Evolutionary conservation across 2,888 invertebrate species (phyloP).

Genomic region (Ypsolopha sequella): DNA sequence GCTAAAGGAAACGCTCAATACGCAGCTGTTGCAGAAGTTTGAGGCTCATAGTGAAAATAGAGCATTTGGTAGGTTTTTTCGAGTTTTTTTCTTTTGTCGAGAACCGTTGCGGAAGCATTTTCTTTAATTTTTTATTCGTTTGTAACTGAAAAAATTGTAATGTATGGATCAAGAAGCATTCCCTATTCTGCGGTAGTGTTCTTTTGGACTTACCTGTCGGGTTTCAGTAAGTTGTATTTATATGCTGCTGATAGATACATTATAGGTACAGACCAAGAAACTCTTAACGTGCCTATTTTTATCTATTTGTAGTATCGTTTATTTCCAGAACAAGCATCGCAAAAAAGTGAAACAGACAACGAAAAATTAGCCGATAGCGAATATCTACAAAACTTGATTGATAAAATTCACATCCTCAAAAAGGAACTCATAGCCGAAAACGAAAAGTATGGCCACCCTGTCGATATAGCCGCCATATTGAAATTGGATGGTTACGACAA

Average conservation of each 20-base stretch:
- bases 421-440: slow-evolving; percentile 73
- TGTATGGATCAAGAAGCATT: too few species aligned
- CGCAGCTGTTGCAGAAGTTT: slow-evolving; percentile 35
- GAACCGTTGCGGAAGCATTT: too few species aligned
- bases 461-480: slow-evolving; percentile 71
- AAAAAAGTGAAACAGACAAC: slow-evolving; percentile 56
- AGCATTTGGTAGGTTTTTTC: background rate
- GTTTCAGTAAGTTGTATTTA: too few species aligned
- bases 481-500: slow-evolving; percentile 49
- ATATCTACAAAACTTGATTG: slow-evolving; percentile 70
- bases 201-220: too few species aligned
- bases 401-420: slow-evolving; percentile 75
- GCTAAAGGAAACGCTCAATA: slow-evolving; percentile 64
- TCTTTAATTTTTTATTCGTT: too few species aligned
- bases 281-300: too few species aligned
- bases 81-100: too few species aligned
- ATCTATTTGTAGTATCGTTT: slow-evolving; percentile 6
- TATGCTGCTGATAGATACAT: too few species aligned
- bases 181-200: too few species aligned
- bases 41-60: slow-evolving; percentile 10
- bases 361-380: slow-evolving; percentile 55
- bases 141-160: too few species aligned
- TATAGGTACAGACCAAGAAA: too few species aligned
- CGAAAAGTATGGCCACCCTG: slow-evolving; percentile 68
- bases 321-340: slow-evolving; percentile 24